Percentiles rank a stretch among this genome's conserved stretches.
Evolutionary conservation across 2,797 vertebrate species (phyloP).

Genomic region (Danio albolineatus): DNA sequence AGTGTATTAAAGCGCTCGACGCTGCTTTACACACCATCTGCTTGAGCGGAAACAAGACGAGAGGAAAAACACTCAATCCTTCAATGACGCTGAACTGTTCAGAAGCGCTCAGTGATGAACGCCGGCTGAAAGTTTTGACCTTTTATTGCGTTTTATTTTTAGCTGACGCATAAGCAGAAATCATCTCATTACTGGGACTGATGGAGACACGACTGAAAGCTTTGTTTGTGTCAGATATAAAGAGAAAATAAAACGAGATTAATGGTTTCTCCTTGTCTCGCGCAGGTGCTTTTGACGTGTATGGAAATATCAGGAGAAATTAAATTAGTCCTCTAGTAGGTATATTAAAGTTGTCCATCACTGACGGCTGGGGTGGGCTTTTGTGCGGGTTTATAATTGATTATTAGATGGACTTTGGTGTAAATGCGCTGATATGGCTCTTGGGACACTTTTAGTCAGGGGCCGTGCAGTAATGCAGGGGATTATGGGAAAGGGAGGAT

Average conservation of each 20-base stretch:
- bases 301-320: conserved; percentile 37
- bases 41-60: background rate
- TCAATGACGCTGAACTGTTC: background rate
- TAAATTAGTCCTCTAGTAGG: conserved; percentile 23
- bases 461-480: background rate
- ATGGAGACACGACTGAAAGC: background rate
- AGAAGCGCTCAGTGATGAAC: background rate
- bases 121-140: conserved; percentile 3
- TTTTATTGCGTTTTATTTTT: conserved; percentile 25
- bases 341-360: conserved; percentile 48
- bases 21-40: conserved; percentile 38
- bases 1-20: conserved; percentile 7
- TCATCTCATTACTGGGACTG: background rate
- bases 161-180: background rate
- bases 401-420: background rate
- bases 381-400: background rate
- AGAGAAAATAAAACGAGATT: background rate
- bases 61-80: background rate
- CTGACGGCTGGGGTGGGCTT: background rate
- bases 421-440: background rate
- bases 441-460: background rate
- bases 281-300: background rate
- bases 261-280: background rate
- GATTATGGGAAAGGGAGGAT: background rate
- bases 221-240: background rate